Percentiles rank a stretch among this genome's conserved stretches.
Conservation (phyloP, 1,140 invertebrate genomes). For the Plodia interpunctella region DNA sequence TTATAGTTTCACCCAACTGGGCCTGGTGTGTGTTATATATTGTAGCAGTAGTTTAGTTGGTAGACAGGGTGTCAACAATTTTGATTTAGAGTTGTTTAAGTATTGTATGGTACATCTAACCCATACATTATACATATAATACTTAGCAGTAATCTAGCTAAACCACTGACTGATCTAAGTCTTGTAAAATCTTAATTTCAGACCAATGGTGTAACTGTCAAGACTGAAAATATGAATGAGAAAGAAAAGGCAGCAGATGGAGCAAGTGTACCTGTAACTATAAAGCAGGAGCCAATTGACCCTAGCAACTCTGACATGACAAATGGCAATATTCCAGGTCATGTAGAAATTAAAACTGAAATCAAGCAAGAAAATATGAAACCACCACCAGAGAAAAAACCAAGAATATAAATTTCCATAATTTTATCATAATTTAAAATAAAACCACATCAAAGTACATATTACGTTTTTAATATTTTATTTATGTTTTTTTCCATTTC, state of each 20-base stretch:
- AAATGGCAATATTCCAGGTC: conserved; percentile 56
- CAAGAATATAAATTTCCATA: conserved; percentile 61
- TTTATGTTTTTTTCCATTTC: conserved; percentile 11
- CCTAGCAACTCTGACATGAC: conserved; percentile 51
- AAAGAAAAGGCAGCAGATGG: conserved; percentile 53
- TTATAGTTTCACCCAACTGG: too few species aligned
- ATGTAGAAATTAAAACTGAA: conserved; percentile 80
- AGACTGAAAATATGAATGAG: conserved; percentile 64
- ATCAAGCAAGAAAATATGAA: conserved; percentile 87
- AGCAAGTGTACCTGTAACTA: conserved; percentile 53
- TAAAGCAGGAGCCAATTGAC: conserved; percentile 72
- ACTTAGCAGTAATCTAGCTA: too few species aligned
- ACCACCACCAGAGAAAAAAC: conserved; percentile 92
- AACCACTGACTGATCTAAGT: too few species aligned
- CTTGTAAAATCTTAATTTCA: conserved; percentile 29
- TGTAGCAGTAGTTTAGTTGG: too few species aligned
- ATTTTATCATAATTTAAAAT: conserved; percentile 8
- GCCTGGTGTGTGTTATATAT: too few species aligned
- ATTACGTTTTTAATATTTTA: conserved; percentile 8
- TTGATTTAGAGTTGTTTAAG: too few species aligned
- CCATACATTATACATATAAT: too few species aligned
- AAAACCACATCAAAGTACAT: conserved; percentile 6
- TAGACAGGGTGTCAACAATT: too few species aligned
- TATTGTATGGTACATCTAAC: too few species aligned
- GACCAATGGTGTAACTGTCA: conserved; percentile 66